Percentiles rank a stretch among this genome's conserved stretches.
These are phyloP conservation scores for Turnix velox DNA, from an alignment of 2,113 vertebrate genomes.

Conservation along the genomic window DNA sequence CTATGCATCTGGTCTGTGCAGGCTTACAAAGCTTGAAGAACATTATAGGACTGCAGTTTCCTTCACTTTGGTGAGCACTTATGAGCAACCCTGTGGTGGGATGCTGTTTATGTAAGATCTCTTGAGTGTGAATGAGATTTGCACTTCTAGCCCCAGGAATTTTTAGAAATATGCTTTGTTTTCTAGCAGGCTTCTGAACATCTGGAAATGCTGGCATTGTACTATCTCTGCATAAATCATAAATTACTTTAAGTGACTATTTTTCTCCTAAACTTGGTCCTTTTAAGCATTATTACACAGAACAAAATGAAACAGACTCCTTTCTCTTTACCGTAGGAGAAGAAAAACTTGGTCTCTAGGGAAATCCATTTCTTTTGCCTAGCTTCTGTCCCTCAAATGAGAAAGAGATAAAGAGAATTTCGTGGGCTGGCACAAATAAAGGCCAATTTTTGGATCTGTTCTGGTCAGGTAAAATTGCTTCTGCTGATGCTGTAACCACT, in stretches of 20 bases:
- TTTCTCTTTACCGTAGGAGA: neutral
- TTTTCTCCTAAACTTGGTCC: neutral
- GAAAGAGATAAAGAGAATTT: slow-evolving; percentile 16
- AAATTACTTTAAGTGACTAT: neutral
- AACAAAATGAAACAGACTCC: neutral
- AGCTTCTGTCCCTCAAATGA: neutral
- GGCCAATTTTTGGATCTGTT: neutral
- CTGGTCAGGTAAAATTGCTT: slow-evolving; percentile 29
- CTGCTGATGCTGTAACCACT: slow-evolving; percentile 6
- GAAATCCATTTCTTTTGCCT: slow-evolving; percentile 24
- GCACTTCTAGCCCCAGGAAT: slow-evolving; percentile 2
- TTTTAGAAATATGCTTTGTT: slow-evolving; percentile 23
- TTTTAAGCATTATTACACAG: neutral
- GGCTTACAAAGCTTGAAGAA: neutral
- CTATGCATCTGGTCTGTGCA: neutral
- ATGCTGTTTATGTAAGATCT: neutral
- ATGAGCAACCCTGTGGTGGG: neutral
- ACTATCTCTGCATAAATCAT: slow-evolving; percentile 21
- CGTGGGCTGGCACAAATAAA: slow-evolving; percentile 14
- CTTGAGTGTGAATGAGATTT: slow-evolving; percentile 9
- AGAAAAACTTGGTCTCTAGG: neutral
- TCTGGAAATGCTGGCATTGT: slow-evolving; percentile 40
- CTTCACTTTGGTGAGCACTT: neutral
- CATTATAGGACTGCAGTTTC: neutral
- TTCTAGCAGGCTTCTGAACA: slow-evolving; percentile 33